Evolutionary conservation across 2,888 invertebrate genomes (phyloP), one percentile per base, ranked within the genome.

Genomic region (Acanthacorydalis orientalis): DNA sequence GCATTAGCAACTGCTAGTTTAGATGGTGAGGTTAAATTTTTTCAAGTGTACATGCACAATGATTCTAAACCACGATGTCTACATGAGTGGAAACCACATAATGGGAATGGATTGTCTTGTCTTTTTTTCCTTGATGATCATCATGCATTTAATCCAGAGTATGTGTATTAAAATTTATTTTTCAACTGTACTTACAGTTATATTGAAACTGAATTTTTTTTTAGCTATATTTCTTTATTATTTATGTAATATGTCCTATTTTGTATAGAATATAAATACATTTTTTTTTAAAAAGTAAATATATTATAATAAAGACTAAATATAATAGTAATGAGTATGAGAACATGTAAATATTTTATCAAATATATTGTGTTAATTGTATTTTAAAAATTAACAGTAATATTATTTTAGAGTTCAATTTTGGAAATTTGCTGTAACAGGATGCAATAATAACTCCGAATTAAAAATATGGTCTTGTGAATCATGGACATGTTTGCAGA

Each of bases 401-500:
- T 50, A 40, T 32, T 10, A 48, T 61, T 61, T 44, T 55, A 78
- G 78, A 54, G 75, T 73, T 11, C 80, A 84, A 60, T 92, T 93
- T 66, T 97, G 97, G 96, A 92, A 92, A 64, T 93, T 85, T 67
- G 92, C 89, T 0, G 77, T 96, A 39, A 95, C 96, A 0, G 91
- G 91, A 1, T 83, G 90, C 0, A 82, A 85, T 52, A 79, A 87
- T 62, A 95, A 95, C 67, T 81, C 87, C 0, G 87, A 88, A 57
- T 69, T 96, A 47, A 95, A 93, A 67, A 72, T 84, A 43, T 96
- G 95, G 93, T 89, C 90, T 7, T 96, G 95, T 64, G 89, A 93
- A 60, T 76, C 86, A 0, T 97, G 97, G 97, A 75, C 77, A 43
- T 95, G 95, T 59, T 69, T 95, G n/a, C 96, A 92, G 63, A 89